phyloP scores from a whole-genome alignment of 92 coral and sea anemone species.

The Muricea muricata region DNA sequence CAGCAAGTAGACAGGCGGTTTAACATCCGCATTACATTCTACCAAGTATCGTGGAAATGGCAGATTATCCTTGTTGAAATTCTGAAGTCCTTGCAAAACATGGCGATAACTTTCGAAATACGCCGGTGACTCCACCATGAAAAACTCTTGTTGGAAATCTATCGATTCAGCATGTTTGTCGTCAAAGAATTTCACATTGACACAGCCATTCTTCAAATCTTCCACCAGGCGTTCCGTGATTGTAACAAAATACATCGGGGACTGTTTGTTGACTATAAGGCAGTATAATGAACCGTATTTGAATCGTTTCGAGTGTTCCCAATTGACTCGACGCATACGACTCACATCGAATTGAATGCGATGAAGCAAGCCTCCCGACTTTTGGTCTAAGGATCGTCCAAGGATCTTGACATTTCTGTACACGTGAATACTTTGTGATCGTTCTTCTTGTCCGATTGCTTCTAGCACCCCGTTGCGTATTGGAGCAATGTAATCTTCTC shows the following conservation, averaged over 20 bases:
- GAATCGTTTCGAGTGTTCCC: constrained; percentile 76
- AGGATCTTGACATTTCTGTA: constrained; percentile 64
- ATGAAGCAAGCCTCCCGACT: constrained; percentile 61
- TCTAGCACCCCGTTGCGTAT: constrained; percentile 79
- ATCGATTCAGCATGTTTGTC: constrained; percentile 38
- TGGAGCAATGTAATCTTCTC: constrained; percentile 86
- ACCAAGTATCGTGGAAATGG: constrained; percentile 80
- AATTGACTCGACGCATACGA: constrained; percentile 56
- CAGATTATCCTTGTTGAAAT: constrained; percentile 56
- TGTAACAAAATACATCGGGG: constrained; percentile 75
- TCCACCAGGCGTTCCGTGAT: constrained; percentile 69
- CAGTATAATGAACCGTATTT: constrained; percentile 80
- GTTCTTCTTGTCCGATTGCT: constrained; percentile 50
- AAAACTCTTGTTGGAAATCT: constrained; percentile 39
- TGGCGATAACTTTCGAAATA: constrained; percentile 81
- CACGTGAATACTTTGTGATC: constrained; percentile 55
- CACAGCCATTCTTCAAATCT: constrained; percentile 53
- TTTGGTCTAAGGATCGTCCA: constrained; percentile 55
- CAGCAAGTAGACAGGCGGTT: constrained; percentile 71
- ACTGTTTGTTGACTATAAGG: constrained; percentile 62
- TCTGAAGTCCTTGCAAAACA: constrained; percentile 75
- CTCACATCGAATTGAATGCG: constrained; percentile 64
- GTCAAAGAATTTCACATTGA: constrained; percentile 67
- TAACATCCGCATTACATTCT: constrained; percentile 66
- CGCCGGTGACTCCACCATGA: constrained; percentile 79